A percentile compares a stretch with the other conserved stretches of the same genome.
Evolutionary conservation across 1,140 invertebrate genomes (phyloP).

Genomic region (Lepidurus apus): DNA sequence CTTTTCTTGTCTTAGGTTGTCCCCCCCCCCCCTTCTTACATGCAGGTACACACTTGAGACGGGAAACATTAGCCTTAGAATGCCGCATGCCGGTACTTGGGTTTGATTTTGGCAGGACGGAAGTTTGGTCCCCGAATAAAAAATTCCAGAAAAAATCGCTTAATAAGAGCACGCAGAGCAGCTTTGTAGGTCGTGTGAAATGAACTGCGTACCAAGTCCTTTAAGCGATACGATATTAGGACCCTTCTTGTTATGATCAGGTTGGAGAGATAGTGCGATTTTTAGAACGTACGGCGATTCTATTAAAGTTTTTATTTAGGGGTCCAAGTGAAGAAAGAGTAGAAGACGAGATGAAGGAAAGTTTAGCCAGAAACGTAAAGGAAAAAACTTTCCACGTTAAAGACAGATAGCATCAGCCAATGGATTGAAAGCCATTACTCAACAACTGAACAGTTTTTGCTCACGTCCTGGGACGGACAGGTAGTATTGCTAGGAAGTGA

Average conservation of each 20-base stretch:
- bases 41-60: not conserved
- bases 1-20: too few relatives aligned
- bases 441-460: not conserved
- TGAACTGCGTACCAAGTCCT: too few relatives aligned
- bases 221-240: too few relatives aligned
- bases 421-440: conserved; percentile 1
- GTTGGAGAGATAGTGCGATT: too few relatives aligned
- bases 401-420: not conserved
- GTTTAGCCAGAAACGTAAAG: not conserved
- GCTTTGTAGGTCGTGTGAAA: conserved; percentile 13
- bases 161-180: not conserved
- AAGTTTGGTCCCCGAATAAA: not conserved
- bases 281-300: too few relatives aligned
- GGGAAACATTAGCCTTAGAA: not conserved
- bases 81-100: not conserved
- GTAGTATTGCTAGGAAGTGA: conserved; percentile 10
- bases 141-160: not conserved
- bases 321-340: too few relatives aligned
- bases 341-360: not conserved
- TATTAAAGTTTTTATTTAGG: too few relatives aligned
- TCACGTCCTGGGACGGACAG: conserved; percentile 8
- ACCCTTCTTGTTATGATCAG: too few relatives aligned
- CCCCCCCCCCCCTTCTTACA: too few relatives aligned
- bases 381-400: not conserved
- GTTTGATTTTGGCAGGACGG: not conserved